These are phyloP conservation scores for Lamellibrachia columna DNA, from an alignment of 2,888 invertebrate species.

Conservation along the genomic window DNA sequence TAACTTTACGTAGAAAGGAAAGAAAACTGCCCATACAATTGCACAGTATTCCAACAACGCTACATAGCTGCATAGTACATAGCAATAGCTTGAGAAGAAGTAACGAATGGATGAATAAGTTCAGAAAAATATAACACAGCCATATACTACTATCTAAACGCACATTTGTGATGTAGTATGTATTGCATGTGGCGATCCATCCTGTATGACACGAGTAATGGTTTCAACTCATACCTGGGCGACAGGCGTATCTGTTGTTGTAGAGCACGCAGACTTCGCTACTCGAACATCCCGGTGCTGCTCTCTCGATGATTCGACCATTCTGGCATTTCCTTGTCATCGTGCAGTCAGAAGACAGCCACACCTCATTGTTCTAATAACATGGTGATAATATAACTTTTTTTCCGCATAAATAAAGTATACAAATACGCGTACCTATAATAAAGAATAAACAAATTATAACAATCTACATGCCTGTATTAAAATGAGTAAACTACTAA, in stretches of 20 bases:
- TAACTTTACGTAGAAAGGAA: too few relatives aligned
- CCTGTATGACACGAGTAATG: not conserved
- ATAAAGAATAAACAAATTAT: too few relatives aligned
- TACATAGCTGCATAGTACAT: too few relatives aligned
- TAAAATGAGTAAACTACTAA: too few relatives aligned
- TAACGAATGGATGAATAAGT: not conserved
- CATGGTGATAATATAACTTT: not conserved
- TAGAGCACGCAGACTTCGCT: not conserved
- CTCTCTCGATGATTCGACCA: not conserved
- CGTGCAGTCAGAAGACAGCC: not conserved
- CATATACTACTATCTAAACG: not conserved
- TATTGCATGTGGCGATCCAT: not conserved
- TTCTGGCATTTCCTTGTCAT: not conserved
- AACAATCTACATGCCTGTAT: too few relatives aligned
- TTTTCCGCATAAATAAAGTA: not conserved
- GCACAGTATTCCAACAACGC: too few relatives aligned
- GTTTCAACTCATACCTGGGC: not conserved
- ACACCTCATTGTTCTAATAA: not conserved
- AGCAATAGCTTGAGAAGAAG: too few relatives aligned
- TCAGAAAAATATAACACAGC: not conserved
- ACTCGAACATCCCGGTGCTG: not conserved
- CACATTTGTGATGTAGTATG: not conserved
- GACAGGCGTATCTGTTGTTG: conserved; percentile 20
- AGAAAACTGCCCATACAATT: too few relatives aligned
- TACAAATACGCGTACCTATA: too few relatives aligned